These are phyloP conservation scores for Sebastes kiyomatsui DNA, from an alignment of 2,797 vertebrate genomes.

Conservation along the genomic window DNA sequence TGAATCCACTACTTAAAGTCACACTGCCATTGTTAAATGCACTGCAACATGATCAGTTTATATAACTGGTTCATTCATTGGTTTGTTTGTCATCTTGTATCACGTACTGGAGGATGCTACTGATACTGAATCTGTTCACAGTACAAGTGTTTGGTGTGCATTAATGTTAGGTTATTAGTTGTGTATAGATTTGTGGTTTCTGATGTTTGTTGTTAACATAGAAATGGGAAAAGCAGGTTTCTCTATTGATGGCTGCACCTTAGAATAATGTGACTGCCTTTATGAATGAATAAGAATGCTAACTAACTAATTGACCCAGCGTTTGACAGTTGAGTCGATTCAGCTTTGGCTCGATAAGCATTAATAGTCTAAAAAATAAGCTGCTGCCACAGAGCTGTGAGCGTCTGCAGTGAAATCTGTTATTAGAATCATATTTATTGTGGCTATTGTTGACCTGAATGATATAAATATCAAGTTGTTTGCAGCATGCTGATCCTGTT, in stretches of 20 bases:
- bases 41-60: neutral
- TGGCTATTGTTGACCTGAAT: neutral
- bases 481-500: neutral
- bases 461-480: neutral
- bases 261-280: neutral
- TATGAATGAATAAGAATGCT: neutral
- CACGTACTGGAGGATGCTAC: neutral
- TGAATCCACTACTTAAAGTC: neutral
- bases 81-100: neutral
- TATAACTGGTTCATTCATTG: neutral
- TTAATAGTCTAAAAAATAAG: neutral
- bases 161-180: neutral
- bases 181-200: neutral
- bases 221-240: neutral
- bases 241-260: neutral
- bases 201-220: neutral
- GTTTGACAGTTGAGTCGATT: neutral
- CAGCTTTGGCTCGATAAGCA: neutral
- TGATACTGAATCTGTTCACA: neutral
- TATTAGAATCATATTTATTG: conserved; percentile 12
- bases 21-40: neutral
- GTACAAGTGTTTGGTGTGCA: neutral
- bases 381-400: neutral
- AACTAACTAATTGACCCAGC: neutral
- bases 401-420: neutral